Conservation (phyloP, 2,113 vertebrate species). For the Ceyx cyanopectus region DNA sequence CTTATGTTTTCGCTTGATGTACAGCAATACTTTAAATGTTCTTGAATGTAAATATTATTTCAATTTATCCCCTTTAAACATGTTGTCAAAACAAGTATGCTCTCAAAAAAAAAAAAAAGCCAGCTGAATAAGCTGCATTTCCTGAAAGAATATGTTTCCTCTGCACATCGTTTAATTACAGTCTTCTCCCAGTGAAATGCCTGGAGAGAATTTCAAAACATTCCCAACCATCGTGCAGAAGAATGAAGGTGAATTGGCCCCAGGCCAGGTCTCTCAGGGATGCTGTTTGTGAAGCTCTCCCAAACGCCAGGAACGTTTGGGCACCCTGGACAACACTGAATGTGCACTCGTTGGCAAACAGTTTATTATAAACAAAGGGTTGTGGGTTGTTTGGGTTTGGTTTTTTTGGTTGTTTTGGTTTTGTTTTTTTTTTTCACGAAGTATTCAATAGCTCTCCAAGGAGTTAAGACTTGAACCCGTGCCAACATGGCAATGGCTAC, state of each 20-base stretch:
- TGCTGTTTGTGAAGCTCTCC: background rate
- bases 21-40: background rate
- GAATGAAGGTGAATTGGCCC: background rate
- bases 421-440: background rate
- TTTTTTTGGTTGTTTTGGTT: too few species aligned
- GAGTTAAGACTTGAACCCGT: constrained; percentile 24
- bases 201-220: background rate
- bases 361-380: constrained; percentile 27
- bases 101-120: background rate
- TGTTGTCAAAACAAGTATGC: background rate
- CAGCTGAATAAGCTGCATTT: background rate
- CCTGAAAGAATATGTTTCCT: background rate
- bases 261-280: background rate
- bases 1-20: background rate
- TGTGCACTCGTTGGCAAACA: background rate
- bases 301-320: background rate
- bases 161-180: background rate
- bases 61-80: background rate
- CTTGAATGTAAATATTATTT: constrained; percentile 1
- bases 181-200: background rate
- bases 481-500: constrained; percentile 45
- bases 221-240: background rate
- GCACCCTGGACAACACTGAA: background rate
- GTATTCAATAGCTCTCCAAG: constrained; percentile 36
- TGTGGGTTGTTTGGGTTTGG: too few species aligned